Base-by-base conservation (phyloP, 2,888 invertebrate species). In the Fragum sueziense region DNA sequence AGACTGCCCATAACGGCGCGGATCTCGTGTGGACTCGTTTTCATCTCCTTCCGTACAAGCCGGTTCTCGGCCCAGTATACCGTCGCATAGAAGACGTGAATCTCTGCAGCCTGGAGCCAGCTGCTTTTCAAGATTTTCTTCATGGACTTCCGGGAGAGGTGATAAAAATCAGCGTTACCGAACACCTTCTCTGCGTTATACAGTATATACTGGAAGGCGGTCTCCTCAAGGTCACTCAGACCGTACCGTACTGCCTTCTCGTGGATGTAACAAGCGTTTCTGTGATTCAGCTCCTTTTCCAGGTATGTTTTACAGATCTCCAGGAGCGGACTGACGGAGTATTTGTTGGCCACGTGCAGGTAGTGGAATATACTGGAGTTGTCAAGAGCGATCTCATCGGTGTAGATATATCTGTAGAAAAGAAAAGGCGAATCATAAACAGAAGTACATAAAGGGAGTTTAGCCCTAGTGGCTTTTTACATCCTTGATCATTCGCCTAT, bases 351-450 rank as follows among this genome's bases (percentile, higher is more conserved):
- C 22, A 65, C 65, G 65, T 65, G 65, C 1, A 65, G 65, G 25
- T 65, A 65, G 41, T 65, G 65, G 47, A 65, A 65, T 37, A 65
- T 65, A 41, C 65, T 65, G 25, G 65, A 65, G 41, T 65, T 65
- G 41, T 65, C 65, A 1, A 65, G 41, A 14, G 65, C 65, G n/a
- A 65, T 65, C 65, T 65, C 65, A 27, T 65, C 65, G 25, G 65
- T 65, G 25, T 65, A 65, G 25, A 65, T 25, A 14, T 65, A 65
- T 34, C 65, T 65, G n/a, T 29, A 57, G 6, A 29, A 57, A 57
- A 22, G 2, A 27, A 57, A 57, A 3, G 20, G n/a, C n/a, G n/a
- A n/a, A n/a, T n/a, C n/a, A n/a, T n/a, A n/a, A n/a, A n/a, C n/a
- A n/a, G n/a, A n/a, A n/a, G n/a, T n/a, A n/a, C n/a, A n/a, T n/a